Base-by-base conservation (phyloP, 2,797 vertebrate genomes). In the Tolypeutes matacus region DNA sequence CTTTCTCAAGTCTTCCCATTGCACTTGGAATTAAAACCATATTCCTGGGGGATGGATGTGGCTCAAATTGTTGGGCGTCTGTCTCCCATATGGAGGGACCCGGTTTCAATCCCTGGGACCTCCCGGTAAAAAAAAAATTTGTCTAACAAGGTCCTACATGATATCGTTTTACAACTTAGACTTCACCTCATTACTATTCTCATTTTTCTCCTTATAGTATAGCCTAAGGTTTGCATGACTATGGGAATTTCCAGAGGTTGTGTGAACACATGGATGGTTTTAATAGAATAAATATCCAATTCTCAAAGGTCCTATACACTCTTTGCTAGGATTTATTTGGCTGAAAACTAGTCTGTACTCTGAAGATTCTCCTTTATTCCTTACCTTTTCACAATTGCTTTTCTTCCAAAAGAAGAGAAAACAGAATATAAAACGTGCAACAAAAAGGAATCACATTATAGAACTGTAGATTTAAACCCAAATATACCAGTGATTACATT, bases 301-400 rank as follows among this genome's bases (percentile, higher is more conserved):
- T 77, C 36, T 92, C 60, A 92, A 39, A 39, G 7, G 3, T 75
- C 27, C n/a, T 62, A 23, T 42, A 46, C 39, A 39, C 8, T 23
- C 5, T 51, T 60, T 51, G n/a, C 77, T 87, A 69, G 70, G 83
- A 92, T 92, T 69, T 34, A 76, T 76, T 69, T 88, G 53, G 10
- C 70, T 88, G 51, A 62, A 83, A 92, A 70, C 5, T 58, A 67
- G 67, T 51, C 17, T 60, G 3, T 34, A 91, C 7, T 69, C 23
- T 91, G 51, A 95, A 91, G 69, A 81, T n/a, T 76, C 78, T 60
- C 25, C 51, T 60, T 82, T 76, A 27, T 91, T 86, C 27, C 53
- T 65, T 89, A 27, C 51, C n/a, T 27, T 87, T 87, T 69, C 39
- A 29, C 2, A 86, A 51, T 39, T n/a, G 21, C 27, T 82, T 27